These are phyloP conservation scores for Dusona sp. DNA, from an alignment of 2,888 invertebrate species.

Conservation along the genomic window DNA sequence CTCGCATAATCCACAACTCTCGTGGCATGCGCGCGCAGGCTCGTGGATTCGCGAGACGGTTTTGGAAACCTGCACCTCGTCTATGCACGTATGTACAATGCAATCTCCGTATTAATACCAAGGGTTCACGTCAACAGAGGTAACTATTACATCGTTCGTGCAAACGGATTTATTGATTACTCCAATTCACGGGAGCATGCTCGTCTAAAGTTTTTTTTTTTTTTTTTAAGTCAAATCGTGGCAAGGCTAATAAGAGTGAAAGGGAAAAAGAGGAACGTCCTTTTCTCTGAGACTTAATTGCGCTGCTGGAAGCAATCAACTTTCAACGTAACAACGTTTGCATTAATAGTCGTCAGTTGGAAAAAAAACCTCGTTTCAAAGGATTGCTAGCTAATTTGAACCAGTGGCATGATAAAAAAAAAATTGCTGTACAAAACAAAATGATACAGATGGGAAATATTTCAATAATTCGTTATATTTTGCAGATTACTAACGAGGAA, in stretches of 20 bases:
- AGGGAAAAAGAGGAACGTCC: background rate
- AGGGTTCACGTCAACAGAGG: background rate
- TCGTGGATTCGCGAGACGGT: slow-evolving; percentile 77
- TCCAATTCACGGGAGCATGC: slow-evolving; percentile 30
- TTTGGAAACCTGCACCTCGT: slow-evolving; percentile 81
- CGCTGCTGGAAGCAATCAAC: background rate
- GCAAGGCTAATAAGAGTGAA: background rate
- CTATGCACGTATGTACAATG: slow-evolving; percentile 48
- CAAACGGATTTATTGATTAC: slow-evolving; percentile 34
- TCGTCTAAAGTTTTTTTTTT: background rate
- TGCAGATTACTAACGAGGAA: no score
- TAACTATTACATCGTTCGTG: slow-evolving; percentile 30
- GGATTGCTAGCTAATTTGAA: no score
- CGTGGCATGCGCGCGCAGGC: slow-evolving; percentile 48
- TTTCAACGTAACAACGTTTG: background rate
- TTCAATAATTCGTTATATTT: no score
- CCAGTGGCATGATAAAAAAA: no score
- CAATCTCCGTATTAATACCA: slow-evolving; percentile 51
- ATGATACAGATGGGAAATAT: no score
- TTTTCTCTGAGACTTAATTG: background rate
- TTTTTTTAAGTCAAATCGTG: background rate
- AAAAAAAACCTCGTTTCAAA: no score
- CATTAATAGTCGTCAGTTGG: background rate
- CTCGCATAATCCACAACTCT: slow-evolving; percentile 74
- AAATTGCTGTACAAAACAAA: no score